These are phyloP conservation scores for Centropristis striata DNA, from an alignment of 2,113 vertebrate genomes.

Conservation along the genomic window DNA sequence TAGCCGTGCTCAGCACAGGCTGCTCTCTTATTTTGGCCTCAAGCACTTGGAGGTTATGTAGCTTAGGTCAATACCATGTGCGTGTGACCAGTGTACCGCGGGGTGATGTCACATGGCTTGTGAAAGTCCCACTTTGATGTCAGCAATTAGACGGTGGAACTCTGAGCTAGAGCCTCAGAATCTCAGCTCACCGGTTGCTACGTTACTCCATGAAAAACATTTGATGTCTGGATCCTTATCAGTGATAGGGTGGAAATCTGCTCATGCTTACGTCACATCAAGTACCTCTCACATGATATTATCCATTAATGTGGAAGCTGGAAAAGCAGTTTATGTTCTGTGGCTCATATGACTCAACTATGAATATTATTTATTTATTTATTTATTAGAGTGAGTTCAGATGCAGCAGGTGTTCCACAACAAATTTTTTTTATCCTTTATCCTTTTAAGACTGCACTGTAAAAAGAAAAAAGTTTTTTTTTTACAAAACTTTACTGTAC, in stretches of 20 bases:
- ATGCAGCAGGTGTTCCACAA: not conserved
- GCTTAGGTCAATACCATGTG: conserved; percentile 69
- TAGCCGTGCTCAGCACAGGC: conserved; percentile 31
- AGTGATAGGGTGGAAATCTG: conserved; percentile 23
- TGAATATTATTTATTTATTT: no score
- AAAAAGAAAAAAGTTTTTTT: no score
- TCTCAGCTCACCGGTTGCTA: conserved; percentile 59
- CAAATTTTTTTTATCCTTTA: no score
- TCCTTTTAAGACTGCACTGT: no score
- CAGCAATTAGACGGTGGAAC: conserved; percentile 60
- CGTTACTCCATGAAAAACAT: conserved; percentile 64
- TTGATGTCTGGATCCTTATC: conserved; percentile 69
- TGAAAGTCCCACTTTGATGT: conserved; percentile 77
- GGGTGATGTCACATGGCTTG: conserved; percentile 77
- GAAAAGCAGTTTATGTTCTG: no score
- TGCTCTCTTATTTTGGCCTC: conserved; percentile 72
- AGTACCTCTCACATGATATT: conserved; percentile 29
- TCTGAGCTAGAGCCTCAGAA: conserved; percentile 39
- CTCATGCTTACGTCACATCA: conserved; percentile 22
- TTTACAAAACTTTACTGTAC: no score
- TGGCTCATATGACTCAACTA: no score
- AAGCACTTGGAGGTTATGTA: conserved; percentile 67
- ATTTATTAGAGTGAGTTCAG: no score
- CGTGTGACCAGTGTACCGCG: conserved; percentile 52
- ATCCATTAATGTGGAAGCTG: not conserved